These are phyloP conservation scores for Chironomus tentans DNA, from an alignment of 2,888 invertebrate genomes.

Conservation along the genomic window DNA sequence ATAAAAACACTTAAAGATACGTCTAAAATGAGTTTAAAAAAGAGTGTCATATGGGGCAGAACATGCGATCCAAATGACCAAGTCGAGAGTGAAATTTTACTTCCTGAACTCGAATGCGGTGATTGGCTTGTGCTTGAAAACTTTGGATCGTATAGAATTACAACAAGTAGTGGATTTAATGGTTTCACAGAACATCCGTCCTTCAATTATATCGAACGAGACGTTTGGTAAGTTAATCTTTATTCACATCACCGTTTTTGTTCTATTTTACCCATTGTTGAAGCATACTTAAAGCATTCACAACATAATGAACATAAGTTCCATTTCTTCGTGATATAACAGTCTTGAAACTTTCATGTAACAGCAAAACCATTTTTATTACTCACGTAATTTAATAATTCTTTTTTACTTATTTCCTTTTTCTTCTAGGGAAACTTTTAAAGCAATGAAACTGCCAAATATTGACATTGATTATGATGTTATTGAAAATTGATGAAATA, in stretches of 20 bases:
- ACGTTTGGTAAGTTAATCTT: not conserved
- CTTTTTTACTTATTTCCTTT: not conserved
- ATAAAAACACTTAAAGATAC: not conserved
- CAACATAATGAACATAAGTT: no score
- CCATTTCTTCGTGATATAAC: no score
- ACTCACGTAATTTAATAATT: not conserved
- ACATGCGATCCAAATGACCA: constrained; percentile 8
- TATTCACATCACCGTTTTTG: not conserved
- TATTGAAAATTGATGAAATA: not conserved
- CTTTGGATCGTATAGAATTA: not conserved
- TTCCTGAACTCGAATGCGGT: constrained; percentile 10
- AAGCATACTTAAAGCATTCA: no score
- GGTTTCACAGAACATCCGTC: constrained; percentile 11
- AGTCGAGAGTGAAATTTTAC: not conserved
- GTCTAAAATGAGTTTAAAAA: not conserved
- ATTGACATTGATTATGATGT: not conserved
- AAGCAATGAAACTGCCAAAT: not conserved
- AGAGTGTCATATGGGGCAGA: constrained; percentile 18
- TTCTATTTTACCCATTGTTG: not conserved
- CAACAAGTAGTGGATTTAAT: not conserved
- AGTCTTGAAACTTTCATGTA: no score
- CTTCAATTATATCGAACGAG: not conserved
- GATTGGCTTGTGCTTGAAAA: constrained; percentile 13
- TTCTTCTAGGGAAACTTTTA: constrained; percentile 1
- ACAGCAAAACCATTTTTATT: not conserved